Evolutionary conservation across 2,888 invertebrate genomes (phyloP), one percentile per base, ranked within the genome.

Genomic region (Zaprionus lineosus): DNA sequence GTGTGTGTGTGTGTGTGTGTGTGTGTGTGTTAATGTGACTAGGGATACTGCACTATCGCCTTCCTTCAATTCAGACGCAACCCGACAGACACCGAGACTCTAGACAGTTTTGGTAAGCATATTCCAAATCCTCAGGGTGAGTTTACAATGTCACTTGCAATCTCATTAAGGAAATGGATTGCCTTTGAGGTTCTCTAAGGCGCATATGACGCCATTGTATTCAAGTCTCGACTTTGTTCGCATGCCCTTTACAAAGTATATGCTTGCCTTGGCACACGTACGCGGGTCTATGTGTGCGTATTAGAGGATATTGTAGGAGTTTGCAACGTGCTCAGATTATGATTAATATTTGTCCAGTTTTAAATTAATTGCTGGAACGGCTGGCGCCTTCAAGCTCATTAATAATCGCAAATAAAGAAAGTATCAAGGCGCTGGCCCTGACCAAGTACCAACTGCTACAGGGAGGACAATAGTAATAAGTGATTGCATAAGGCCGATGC

Each of bases 161-260:
- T 72, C 81, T 69, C 81, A 79, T 79, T 83, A 79, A 72, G 72
- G 62, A 83, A 79, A 79, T 79, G 78, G 83, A 79, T 79, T 76
- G 78, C 63, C 44, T 65, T 78, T 65, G 66, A 63, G 67, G 67
- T 70, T 70, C 71, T 37, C 41, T 65, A 57, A 76, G 74, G 62
- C 59, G 60, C 79, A 76, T 70, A 74, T 79, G 78, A 79, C 83
- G 81, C 74, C 79, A 79, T 83, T 76, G 58, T 67, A 58, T 58
- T 55, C 29, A 29, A 31, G 51, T 36, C 47, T 48, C 37, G 47
- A 47, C 44, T 31, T 39, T 9, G 6, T 12, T 31, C 34, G 39
- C 21, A 46, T 36, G 41, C 53, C 37, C 55, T 40, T 56, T 52
- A 41, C 53, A 50, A 52, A 34, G 41, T n/a, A 62, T 34, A 37